Conservation (phyloP, 2,888 invertebrate species). For the Patella ulyssiponensis region DNA sequence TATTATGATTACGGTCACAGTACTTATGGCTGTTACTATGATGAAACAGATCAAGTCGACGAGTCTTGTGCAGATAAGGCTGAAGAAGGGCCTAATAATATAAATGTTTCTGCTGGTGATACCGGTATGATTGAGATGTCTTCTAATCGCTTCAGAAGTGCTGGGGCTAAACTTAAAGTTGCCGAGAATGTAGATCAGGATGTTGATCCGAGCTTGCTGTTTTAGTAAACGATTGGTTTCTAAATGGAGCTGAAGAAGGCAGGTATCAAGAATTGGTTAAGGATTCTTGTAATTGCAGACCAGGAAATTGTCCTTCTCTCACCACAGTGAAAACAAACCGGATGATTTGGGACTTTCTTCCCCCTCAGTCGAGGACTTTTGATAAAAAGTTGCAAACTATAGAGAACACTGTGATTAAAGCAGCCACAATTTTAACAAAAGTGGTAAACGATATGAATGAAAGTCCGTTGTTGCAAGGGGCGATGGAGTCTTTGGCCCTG, state of each 20-base stretch:
- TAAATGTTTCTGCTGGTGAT: no score
- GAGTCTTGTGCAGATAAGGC: no score
- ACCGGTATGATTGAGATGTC: no score
- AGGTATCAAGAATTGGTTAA: slow-evolving; percentile 17
- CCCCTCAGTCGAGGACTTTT: neutral
- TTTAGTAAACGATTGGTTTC: slow-evolving; percentile 19
- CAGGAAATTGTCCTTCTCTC: slow-evolving; percentile 17
- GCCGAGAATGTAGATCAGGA: slow-evolving; percentile 20
- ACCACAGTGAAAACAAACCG: no score
- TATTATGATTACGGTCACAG: no score
- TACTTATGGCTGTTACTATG: no score
- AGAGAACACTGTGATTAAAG: slow-evolving; percentile 18
- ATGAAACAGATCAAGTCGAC: no score
- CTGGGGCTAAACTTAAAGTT: neutral
- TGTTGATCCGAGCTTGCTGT: slow-evolving; percentile 18
- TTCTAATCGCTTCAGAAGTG: no score
- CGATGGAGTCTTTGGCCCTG: neutral
- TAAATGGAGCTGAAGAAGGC: slow-evolving; percentile 16
- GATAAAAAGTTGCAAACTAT: slow-evolving; percentile 2
- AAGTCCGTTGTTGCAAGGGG: neutral
- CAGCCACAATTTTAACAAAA: slow-evolving; percentile 8
- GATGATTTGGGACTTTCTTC: no score
- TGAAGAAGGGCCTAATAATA: no score
- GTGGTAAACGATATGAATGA: neutral
- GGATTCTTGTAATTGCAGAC: slow-evolving; percentile 2